Evolutionary conservation across 92 coral and sea anemone species (phyloP), one percentile per base, ranked within the genome.

Genomic region (Siderastrea siderea): DNA sequence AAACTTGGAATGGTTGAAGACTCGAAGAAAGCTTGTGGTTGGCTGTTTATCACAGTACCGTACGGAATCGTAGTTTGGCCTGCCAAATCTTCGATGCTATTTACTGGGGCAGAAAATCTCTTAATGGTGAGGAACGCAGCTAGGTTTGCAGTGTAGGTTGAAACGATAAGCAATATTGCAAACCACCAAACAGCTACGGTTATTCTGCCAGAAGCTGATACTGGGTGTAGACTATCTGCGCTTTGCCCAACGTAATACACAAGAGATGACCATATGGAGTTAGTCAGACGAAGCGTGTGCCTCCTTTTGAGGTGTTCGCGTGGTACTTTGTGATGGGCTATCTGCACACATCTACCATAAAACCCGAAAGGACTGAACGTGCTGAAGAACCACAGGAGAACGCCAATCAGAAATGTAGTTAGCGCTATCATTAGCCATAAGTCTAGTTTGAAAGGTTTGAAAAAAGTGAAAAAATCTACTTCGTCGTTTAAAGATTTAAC

Each of bases 181-280:
- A 96, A 95, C 99, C 98, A 95, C 94, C 95, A 96, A 47, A 96
- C 93, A 7, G 95, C 95, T 10, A 94, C 96, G 1, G 96, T 89
- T 48, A 95, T 91, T n/a, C 98, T 75, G 17, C 96, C 99, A 45
- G 98, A 93, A 13, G 94, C 87, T 59, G 93, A 81, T 12, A 96
- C 94, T 5, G 96, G 98, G 19, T 93, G 94, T 45, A 95, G 90
- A 71, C 90, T 91, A 60, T 95, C 98, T 7, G 95, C 86, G 51
- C 98, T 94, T 71, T 96, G 96, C 44, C 99, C 99, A 26, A 96
- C 90, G 78, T 89, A 95, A 89, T 96, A 92, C 2, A 90, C 92
- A 6, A 88, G 71, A 61, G 97, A 83, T 19, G 96, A 94, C 94
- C 98, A 96, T 51, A 96, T 14, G 3, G 96, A 74, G 45, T 93